Base-by-base conservation (phyloP, 2,113 vertebrate genomes). In the Phoenicopterus ruber region DNA sequence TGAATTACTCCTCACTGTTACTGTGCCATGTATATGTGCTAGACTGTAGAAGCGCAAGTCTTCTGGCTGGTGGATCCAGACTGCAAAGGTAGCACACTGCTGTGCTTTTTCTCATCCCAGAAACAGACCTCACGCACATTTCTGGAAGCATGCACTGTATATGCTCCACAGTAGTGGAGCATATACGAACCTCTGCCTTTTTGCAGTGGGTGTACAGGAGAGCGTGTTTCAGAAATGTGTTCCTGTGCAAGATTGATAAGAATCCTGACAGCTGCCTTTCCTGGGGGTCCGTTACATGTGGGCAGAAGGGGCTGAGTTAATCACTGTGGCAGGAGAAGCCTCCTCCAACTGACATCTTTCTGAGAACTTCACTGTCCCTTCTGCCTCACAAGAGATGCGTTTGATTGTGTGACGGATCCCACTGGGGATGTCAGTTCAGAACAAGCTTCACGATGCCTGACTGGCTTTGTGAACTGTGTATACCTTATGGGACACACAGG, bases 21-120 rank as follows among this genome's bases (percentile, higher is more conserved):
- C 2, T 1, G 0, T 46, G 15, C n/a, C 17, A 2, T 14, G 7
- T 29, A 0, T 44, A 2, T 20, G 11, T 83, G 70, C 54, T 52
- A 21, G 70, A 26, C n/a, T 59, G 14, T 29, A 17, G 85, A 47
- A 84, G 17, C 47, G 32, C n/a, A 74, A 2, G 38, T 78, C 8
- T 59, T 46, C 15, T 54, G 40, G 34, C 31, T 74, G 55, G 47
- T 74, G 50, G 54, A 44, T 87, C 26, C 31, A 25, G 73, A 26
- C 73, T 88, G 65, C 65, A 61, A 8, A 86, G 32, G 38, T 36
- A 86, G 42, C 69, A 26, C 26, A 11, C 32, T 14, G 20, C 58
- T 66, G 31, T 70, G 70, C 44, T 86, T 21, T 80, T 86, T 42
- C 40, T 81, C 25, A 66, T 65, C 31, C 34, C 15, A 61, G 71